phyloP scores from a whole-genome alignment of 1,140 invertebrate species.

The Metopolophium dirhodum region DNA sequence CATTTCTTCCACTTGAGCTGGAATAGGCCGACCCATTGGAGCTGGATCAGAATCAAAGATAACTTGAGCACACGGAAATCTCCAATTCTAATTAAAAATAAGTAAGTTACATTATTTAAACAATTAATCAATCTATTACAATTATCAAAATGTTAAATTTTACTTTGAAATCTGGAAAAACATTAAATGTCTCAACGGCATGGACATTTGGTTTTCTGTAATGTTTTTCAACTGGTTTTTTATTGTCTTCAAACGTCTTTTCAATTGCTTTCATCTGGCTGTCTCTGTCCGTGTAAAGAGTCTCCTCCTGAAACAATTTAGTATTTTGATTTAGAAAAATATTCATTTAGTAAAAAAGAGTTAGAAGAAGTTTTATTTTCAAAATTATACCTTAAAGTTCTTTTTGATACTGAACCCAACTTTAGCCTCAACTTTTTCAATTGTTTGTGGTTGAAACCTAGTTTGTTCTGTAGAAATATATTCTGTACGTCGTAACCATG shows the following conservation, averaged over 20 bases:
- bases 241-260: conserved; percentile 95
- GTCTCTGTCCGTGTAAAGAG: conserved; percentile 94
- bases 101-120: background rate
- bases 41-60: conserved; percentile 98
- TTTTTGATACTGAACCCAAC: conserved; percentile 98
- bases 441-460: conserved; percentile 91
- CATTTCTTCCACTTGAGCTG: conserved; percentile 94
- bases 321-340: background rate
- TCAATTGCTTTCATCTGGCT: conserved; percentile 98
- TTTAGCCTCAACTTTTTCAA: conserved; percentile 97
- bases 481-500: conserved; percentile 96
- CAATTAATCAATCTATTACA: background rate
- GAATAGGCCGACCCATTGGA: conserved; percentile 78
- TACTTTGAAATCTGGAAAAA: conserved; percentile 94
- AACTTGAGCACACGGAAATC: conserved; percentile 96
- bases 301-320: conserved; percentile 74
- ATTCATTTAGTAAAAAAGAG: too few species aligned
- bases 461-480: conserved; percentile 99
- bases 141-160: conserved; percentile 44
- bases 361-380: background rate
- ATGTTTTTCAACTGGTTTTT: conserved; percentile 86
- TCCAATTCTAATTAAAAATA: conserved; percentile 76
- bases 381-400: conserved; percentile 73
- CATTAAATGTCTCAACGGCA: conserved; percentile 86
- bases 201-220: conserved; percentile 93